Evolutionary conservation across 1,140 invertebrate genomes (phyloP).

Genomic region (Tachypleus tridentatus): DNA sequence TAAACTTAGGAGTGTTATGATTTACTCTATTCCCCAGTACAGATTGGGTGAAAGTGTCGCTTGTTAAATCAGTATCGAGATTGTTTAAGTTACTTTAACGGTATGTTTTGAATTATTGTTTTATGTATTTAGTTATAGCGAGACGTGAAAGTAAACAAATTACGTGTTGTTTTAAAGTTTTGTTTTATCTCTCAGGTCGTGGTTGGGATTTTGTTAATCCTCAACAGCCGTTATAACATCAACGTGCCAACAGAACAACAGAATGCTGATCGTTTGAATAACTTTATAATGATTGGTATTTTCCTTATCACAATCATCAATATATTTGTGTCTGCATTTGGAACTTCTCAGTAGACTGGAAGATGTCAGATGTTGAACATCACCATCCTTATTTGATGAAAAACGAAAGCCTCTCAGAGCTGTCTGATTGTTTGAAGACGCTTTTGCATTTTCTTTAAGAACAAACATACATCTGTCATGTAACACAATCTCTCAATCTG

Average conservation of each 20-base stretch:
- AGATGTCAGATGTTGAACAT: too few species aligned
- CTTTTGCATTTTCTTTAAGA: too few species aligned
- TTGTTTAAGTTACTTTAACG: not conserved
- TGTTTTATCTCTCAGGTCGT: conserved; percentile 16
- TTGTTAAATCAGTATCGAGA: not conserved
- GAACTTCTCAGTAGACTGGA: conserved; percentile 8
- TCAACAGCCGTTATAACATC: conserved; percentile 24
- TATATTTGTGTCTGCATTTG: conserved; percentile 23
- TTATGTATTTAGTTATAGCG: not conserved
- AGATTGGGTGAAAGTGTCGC: not conserved
- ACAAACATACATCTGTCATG: too few species aligned
- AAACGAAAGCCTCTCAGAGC: too few species aligned
- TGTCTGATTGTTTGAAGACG: too few species aligned
- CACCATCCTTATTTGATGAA: too few species aligned
- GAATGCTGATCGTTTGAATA: conserved; percentile 19
- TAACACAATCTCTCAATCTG: too few species aligned
- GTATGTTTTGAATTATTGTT: not conserved
- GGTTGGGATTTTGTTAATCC: conserved; percentile 22
- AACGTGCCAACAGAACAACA: conserved; percentile 19
- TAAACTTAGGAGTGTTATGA: too few species aligned
- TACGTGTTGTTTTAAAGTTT: not conserved
- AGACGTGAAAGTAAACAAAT: not conserved
- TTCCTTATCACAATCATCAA: conserved; percentile 23
- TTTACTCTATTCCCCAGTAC: too few species aligned
- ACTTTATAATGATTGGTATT: conserved; percentile 21